These are phyloP conservation scores for Drosophila lutescens DNA, from an alignment of 2,888 invertebrate species.

Conservation along the genomic window DNA sequence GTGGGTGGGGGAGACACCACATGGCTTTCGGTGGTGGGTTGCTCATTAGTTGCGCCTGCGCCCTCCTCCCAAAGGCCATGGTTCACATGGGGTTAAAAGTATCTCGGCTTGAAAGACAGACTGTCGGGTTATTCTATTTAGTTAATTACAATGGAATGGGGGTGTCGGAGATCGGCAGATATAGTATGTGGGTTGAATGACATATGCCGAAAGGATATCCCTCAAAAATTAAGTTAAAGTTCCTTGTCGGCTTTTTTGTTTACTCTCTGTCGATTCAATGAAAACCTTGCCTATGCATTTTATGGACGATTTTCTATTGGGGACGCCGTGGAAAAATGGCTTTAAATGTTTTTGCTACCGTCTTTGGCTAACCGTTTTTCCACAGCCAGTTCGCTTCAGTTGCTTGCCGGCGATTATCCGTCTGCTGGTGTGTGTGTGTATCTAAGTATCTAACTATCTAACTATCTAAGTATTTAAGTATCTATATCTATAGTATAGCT, in stretches of 20 bases:
- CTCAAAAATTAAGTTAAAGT: background rate
- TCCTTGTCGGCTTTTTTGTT: background rate
- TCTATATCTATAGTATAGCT: conserved; percentile 9
- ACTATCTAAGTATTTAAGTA: conserved; percentile 7
- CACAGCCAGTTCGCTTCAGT: conserved; percentile 35
- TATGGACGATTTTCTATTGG: conserved; percentile 45
- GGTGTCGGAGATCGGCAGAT: conserved; percentile 31
- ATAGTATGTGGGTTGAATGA: conserved; percentile 23
- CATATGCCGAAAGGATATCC: conserved; percentile 19
- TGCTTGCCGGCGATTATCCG: conserved; percentile 47
- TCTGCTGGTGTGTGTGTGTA: conserved; percentile 42
- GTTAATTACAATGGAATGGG: conserved; percentile 58
- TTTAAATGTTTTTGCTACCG: conserved; percentile 35
- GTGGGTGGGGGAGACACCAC: conserved; percentile 64
- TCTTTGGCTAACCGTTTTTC: conserved; percentile 68
- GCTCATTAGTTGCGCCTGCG: conserved; percentile 78
- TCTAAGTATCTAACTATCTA: conserved; percentile 12
- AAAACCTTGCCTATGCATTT: background rate
- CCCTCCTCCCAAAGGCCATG: conserved; percentile 27
- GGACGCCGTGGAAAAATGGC: conserved; percentile 37
- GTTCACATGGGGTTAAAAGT: conserved; percentile 73
- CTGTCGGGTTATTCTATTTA: conserved; percentile 42
- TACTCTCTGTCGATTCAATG: background rate
- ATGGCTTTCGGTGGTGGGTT: conserved; percentile 64
- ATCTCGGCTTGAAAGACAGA: conserved; percentile 18